Conservation (phyloP, 2,113 vertebrate genomes). For the Terrapene triunguis region DNA sequence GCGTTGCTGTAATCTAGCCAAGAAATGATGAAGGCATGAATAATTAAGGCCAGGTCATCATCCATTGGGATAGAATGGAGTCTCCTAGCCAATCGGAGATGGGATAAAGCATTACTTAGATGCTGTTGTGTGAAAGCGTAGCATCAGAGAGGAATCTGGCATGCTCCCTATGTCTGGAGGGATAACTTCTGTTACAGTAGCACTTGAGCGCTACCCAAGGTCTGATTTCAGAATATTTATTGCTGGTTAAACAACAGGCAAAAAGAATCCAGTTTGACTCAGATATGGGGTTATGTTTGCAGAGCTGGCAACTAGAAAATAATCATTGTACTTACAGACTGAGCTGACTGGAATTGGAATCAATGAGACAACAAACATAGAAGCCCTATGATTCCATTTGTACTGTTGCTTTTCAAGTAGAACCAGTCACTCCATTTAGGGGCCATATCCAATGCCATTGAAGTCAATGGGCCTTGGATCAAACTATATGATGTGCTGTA, state of each 20-base stretch:
- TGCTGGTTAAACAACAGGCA: slow-evolving; percentile 28
- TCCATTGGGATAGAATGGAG: not conserved
- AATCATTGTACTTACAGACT: slow-evolving; percentile 45
- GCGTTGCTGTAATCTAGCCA: not conserved
- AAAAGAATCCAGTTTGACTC: not conserved
- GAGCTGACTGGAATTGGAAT: slow-evolving; percentile 36
- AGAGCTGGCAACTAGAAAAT: slow-evolving; percentile 52
- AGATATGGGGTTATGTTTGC: slow-evolving; percentile 33
- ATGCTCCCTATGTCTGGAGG: not conserved
- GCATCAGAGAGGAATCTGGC: not conserved
- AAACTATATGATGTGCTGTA: slow-evolving; percentile 34
- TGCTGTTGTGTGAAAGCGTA: not conserved
- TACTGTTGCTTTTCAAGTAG: slow-evolving; percentile 56
- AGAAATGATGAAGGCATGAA: not conserved
- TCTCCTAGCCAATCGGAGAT: not conserved
- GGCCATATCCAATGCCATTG: slow-evolving; percentile 41
- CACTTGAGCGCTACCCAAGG: not conserved
- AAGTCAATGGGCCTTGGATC: slow-evolving; percentile 58
- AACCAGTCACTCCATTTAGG: slow-evolving; percentile 29
- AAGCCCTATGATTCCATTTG: slow-evolving; percentile 41
- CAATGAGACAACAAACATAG: slow-evolving; percentile 24
- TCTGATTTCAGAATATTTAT: slow-evolving; percentile 19
- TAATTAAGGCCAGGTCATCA: not conserved
- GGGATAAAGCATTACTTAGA: not conserved
- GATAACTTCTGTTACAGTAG: not conserved